Conservation (phyloP, 2,888 invertebrate genomes). For the Antheraea assamensis region DNA sequence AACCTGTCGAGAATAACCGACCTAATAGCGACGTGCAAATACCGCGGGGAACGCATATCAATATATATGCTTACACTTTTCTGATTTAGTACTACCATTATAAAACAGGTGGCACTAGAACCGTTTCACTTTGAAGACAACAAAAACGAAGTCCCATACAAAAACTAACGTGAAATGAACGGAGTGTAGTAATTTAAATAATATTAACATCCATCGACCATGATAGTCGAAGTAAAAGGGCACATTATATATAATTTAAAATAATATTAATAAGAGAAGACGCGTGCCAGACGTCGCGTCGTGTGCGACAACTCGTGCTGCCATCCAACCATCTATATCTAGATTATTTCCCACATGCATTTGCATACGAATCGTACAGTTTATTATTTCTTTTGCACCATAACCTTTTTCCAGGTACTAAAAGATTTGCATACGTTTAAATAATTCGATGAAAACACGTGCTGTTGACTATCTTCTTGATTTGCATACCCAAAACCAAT, state of each 20-base stretch:
- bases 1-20: too few species aligned
- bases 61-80: too few species aligned
- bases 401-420: slow-evolving; percentile 68
- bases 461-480: slow-evolving; percentile 48
- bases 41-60: neutral
- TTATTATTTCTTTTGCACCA: slow-evolving; percentile 66
- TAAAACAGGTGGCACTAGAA: too few species aligned
- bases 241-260: slow-evolving; percentile 5
- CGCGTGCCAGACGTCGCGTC: slow-evolving; percentile 52
- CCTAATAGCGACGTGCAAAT: neutral
- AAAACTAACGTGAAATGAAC: slow-evolving; percentile 25
- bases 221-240: slow-evolving; percentile 22
- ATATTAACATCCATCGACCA: slow-evolving; percentile 23
- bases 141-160: too few species aligned
- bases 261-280: slow-evolving; percentile 35
- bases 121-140: too few species aligned
- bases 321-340: slow-evolving; percentile 47
- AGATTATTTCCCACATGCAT: slow-evolving; percentile 69
- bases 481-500: slow-evolving; percentile 53
- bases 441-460: slow-evolving; percentile 59
- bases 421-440: slow-evolving; percentile 71
- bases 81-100: too few species aligned
- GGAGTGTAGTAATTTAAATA: slow-evolving; percentile 28
- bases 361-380: slow-evolving; percentile 69
- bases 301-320: slow-evolving; percentile 52